These are phyloP conservation scores for Malthinus flaveolus DNA, from an alignment of 2,888 invertebrate genomes.

Conservation along the genomic window DNA sequence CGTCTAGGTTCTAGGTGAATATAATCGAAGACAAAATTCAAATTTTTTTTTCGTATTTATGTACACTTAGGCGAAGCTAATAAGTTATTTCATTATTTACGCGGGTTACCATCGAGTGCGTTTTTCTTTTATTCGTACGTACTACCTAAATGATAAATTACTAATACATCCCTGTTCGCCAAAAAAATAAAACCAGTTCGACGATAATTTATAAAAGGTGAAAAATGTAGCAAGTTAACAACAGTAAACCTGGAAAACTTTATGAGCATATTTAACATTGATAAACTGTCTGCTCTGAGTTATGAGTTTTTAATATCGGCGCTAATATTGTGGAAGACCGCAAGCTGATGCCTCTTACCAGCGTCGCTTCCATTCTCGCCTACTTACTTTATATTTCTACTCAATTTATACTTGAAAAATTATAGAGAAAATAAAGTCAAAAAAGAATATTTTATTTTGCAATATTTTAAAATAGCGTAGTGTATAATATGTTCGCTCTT, in stretches of 20 bases:
- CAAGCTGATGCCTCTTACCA: conserved; percentile 29
- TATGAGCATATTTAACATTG: conserved; percentile 35
- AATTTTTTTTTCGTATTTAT: too few relatives aligned
- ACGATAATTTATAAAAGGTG: conserved; percentile 24
- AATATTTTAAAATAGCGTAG: too few relatives aligned
- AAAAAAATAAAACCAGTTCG: conserved; percentile 9
- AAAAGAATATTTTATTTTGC: too few relatives aligned
- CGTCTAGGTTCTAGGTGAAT: conserved; percentile 19
- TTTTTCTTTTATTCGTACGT: too few relatives aligned
- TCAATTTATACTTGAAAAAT: conserved; percentile 35
- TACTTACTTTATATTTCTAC: conserved; percentile 17
- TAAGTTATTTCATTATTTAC: background rate
- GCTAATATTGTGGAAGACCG: conserved; percentile 41
- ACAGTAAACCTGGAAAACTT: conserved; percentile 27
- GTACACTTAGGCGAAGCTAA: too few relatives aligned
- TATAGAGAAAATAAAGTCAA: background rate
- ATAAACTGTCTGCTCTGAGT: conserved; percentile 47
- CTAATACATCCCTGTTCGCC: conserved; percentile 11
- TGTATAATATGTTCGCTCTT: too few relatives aligned
- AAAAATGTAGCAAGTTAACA: conserved; percentile 28
- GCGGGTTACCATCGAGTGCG: too few relatives aligned
- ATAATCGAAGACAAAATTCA: background rate
- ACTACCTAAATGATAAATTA: conserved; percentile 4
- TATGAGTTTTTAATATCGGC: conserved; percentile 49
- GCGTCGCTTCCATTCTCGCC: conserved; percentile 30